Base-by-base conservation (phyloP, 1,140 invertebrate genomes). In the Rhynchophorus ferrugineus region DNA sequence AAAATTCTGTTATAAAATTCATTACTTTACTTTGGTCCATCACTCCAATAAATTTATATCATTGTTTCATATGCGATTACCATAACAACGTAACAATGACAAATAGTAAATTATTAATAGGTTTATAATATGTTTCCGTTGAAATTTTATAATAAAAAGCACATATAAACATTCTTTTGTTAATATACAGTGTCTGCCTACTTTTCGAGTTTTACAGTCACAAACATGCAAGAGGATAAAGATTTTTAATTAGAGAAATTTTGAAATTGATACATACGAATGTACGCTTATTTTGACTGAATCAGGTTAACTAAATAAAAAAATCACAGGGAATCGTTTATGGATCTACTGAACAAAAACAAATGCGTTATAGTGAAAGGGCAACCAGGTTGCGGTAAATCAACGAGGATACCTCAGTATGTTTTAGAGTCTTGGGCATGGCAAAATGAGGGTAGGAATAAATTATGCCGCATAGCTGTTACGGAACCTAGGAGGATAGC, bases 361-460 rank as follows among this genome's bases (percentile, higher is more conserved):
- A 72, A 74, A 55, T 73, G 80, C 76, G 71, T 87, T 1, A 82
- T 95, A 29, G 70, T 95, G 2, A 88, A 94, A 63, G 91, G 91
- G 3, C 90, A 94, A 69, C 93, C 91, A 2, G 91, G 89, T 6
- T 86, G 86, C 69, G 91, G 89, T 0, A 95, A 94, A 73, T 92
- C 88, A 6, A 94, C 90, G 1, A 88, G 94, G 67, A 73, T 89
- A 9, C 84, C 85, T 1, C 87, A 90, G 67, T 88, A 81, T 63
- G 80, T 89, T 57, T 62, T 89, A 29, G 82, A 89, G 67, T 66
- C 75, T 55, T 84, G 78, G 62, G 71, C 76, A 35, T 56, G 51
- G 55, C 69, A 74, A 39, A 66, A 68, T 24, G 35, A 35, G 21
- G 13, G 24, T 13, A 73, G 65, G 33, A 71, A 75, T 11, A 74